These are phyloP conservation scores for Austrolebias charrua DNA, from an alignment of 2,797 vertebrate genomes.

Conservation along the genomic window DNA sequence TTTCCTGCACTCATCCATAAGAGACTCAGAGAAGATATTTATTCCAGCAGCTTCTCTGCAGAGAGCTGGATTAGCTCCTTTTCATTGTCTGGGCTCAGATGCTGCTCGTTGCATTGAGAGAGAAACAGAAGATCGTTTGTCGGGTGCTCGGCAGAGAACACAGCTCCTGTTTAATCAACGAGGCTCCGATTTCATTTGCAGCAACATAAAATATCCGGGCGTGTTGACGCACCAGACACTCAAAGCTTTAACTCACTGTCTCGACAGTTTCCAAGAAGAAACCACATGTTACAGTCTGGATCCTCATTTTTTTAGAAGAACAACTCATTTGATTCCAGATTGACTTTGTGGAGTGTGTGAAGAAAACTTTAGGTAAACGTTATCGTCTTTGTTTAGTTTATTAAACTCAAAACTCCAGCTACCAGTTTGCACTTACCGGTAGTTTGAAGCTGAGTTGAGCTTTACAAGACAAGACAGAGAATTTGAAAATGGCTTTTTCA, in stretches of 20 bases:
- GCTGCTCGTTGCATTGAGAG: neutral
- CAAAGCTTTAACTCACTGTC: neutral
- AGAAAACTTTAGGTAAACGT: no score
- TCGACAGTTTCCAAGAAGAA: no score
- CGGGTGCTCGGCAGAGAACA: slow-evolving; percentile 4
- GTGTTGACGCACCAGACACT: neutral
- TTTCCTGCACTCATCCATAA: neutral
- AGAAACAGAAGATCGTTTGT: slow-evolving; percentile 20
- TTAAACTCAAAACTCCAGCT: no score
- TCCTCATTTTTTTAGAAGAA: no score
- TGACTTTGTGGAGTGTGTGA: no score
- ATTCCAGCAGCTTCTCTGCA: slow-evolving; percentile 7
- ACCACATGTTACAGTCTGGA: no score
- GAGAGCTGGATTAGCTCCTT: slow-evolving; percentile 45
- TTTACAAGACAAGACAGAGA: no score
- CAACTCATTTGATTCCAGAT: no score
- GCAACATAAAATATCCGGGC: slow-evolving; percentile 12
- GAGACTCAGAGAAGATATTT: slow-evolving; percentile 6
- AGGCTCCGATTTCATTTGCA: slow-evolving; percentile 10
- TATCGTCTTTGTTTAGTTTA: no score
- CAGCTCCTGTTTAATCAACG: slow-evolving; percentile 14
- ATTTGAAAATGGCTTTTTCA: no score
- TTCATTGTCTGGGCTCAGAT: slow-evolving; percentile 15
- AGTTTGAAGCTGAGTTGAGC: no score
- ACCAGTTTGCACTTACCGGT: no score